These are phyloP conservation scores for Mastomys natalensis DNA, from an alignment of 2,113 vertebrate species.

Conservation along the genomic window DNA sequence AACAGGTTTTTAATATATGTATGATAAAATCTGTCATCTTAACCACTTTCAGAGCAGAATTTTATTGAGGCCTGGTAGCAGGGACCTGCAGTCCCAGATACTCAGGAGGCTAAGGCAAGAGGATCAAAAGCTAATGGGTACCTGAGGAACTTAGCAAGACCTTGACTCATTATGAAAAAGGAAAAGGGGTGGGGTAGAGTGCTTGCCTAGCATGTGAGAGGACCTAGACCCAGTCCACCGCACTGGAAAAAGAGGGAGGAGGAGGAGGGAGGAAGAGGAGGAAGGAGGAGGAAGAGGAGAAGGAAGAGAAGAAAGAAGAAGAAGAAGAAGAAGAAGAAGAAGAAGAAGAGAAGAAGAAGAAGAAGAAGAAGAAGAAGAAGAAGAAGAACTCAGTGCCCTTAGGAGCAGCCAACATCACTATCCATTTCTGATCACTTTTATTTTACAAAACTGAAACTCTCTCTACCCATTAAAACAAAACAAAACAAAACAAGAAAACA, in stretches of 20 bases:
- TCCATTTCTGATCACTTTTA: not conserved
- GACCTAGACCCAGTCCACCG: not conserved
- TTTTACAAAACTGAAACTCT: not conserved
- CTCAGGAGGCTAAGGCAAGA: not conserved
- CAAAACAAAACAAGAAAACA: not conserved
- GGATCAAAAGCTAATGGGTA: not conserved
- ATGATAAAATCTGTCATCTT: not conserved
- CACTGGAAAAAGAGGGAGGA: no score
- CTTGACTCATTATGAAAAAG: not conserved
- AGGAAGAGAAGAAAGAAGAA: no score
- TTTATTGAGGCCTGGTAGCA: not conserved
- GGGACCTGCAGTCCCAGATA: not conserved
- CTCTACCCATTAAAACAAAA: not conserved
- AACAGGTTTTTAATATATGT: not conserved
- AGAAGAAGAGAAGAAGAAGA: no score
- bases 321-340: no score
- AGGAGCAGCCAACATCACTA: no score
- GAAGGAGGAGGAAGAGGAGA: no score
- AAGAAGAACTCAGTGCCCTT: not conserved
- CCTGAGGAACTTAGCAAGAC: not conserved
- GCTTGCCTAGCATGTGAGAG: not conserved
- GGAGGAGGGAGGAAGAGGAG: no score
- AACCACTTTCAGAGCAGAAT: not conserved
- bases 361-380: no score
- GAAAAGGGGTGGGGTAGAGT: not conserved